phyloP scores from a whole-genome alignment of 2,797 vertebrate genomes.

The Enteromius fasciolatus region DNA sequence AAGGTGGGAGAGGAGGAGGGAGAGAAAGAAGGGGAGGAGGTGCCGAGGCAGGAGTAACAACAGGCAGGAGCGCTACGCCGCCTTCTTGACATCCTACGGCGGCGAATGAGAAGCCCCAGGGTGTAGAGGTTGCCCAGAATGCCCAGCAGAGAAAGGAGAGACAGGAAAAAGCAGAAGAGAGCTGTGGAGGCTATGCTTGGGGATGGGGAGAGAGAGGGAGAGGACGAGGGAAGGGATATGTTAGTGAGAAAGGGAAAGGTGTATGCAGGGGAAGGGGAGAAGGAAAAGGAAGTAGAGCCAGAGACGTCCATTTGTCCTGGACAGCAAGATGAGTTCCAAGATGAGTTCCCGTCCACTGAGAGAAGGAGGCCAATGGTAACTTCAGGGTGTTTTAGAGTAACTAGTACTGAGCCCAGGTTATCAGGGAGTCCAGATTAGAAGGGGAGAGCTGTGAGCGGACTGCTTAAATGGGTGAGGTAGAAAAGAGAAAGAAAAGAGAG shows the following conservation, averaged over 20 bases:
- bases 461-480: conserved; percentile 14
- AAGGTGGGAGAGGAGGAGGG: conserved; percentile 72
- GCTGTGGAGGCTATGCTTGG: conserved; percentile 79
- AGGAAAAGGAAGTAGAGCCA: conserved; percentile 64
- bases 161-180: conserved; percentile 80
- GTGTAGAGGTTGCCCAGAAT: conserved; percentile 85
- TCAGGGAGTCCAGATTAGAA: conserved; percentile 28
- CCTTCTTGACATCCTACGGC: conserved; percentile 72
- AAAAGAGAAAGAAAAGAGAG: conserved; percentile 4
- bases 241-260: conserved; percentile 71
- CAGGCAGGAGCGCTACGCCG: conserved; percentile 60
- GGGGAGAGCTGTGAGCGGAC: not conserved
- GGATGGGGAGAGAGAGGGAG: conserved; percentile 75
- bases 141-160: conserved; percentile 81
- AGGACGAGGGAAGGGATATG: conserved; percentile 68
- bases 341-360: not conserved
- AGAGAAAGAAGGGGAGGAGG: conserved; percentile 67
- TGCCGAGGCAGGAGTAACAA: conserved; percentile 72
- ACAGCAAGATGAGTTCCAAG: conserved; percentile 16
- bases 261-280: conserved; percentile 66
- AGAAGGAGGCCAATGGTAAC: not conserved
- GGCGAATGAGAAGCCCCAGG: conserved; percentile 78
- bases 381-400: not conserved
- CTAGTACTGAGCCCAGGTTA: not conserved
- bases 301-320: conserved; percentile 72